Percentiles rank a stretch among this genome's conserved stretches.
These are phyloP conservation scores for Seriola rivoliana DNA, from an alignment of 2,113 vertebrate genomes.

Conservation along the genomic window DNA sequence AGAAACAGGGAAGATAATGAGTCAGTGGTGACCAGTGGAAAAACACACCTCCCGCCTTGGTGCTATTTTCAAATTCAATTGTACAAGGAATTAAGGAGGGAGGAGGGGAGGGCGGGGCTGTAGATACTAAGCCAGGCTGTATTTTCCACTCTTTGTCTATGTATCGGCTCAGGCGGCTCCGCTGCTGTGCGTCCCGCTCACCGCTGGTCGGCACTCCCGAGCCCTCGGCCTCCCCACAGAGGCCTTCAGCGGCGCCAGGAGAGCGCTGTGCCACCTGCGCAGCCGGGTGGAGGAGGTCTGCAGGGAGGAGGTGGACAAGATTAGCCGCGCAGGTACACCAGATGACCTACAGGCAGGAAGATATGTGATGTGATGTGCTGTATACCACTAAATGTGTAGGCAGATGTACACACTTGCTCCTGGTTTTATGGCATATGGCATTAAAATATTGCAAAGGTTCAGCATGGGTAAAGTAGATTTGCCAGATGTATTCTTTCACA, in stretches of 20 bases:
- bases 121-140: not conserved
- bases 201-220: conserved; percentile 46
- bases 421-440: too few species aligned
- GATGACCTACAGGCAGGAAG: not conserved
- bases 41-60: not conserved
- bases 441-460: too few species aligned
- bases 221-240: conserved; percentile 49
- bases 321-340: conserved; percentile 66
- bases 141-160: conserved; percentile 41
- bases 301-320: conserved; percentile 77
- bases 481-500: too few species aligned
- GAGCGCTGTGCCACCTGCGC: conserved; percentile 70
- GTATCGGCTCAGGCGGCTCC: conserved; percentile 59
- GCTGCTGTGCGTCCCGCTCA: conserved; percentile 61
- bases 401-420: not conserved
- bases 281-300: conserved; percentile 78
- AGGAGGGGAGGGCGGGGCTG: not conserved
- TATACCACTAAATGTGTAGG: not conserved
- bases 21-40: conserved; percentile 52
- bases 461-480: too few species aligned
- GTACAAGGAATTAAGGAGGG: conserved; percentile 11
- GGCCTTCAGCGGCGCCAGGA: conserved; percentile 68
- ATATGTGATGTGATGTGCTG: not conserved
- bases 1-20: conserved; percentile 42
- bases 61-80: conserved; percentile 52